Evolutionary conservation across 2,888 invertebrate genomes (phyloP).

Genomic region (Lamellibrachia columna): DNA sequence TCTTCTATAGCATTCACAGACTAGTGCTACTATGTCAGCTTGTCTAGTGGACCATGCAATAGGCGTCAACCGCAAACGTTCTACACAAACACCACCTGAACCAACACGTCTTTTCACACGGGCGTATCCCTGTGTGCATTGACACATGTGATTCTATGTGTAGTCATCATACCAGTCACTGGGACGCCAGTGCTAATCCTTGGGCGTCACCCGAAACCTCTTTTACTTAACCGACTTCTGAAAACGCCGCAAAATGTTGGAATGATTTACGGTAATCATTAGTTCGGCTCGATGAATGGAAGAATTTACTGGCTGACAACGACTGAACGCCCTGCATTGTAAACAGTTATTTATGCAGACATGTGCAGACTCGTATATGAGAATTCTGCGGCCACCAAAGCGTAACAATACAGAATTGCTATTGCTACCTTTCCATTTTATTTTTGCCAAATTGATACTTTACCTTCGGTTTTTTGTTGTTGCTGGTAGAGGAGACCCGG

Average conservation of each 20-base stretch:
- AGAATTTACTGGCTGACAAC: conserved; percentile 3
- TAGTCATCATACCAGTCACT: background rate
- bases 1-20: background rate
- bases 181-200: background rate
- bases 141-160: background rate
- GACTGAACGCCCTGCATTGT: background rate
- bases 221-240: background rate
- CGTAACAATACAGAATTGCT: no score
- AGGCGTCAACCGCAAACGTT: background rate
- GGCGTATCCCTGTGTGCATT: background rate
- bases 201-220: background rate
- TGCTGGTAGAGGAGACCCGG: no score
- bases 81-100: background rate
- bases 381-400: background rate
- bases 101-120: background rate
- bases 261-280: background rate
- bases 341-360: background rate
- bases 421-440: no score
- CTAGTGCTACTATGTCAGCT: background rate
- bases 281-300: background rate
- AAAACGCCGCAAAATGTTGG: background rate
- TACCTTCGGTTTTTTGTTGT: no score
- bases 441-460: no score
- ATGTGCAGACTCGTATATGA: background rate
- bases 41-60: background rate